Conservation (phyloP, 2,113 vertebrate species). For the Upupa epops region DNA sequence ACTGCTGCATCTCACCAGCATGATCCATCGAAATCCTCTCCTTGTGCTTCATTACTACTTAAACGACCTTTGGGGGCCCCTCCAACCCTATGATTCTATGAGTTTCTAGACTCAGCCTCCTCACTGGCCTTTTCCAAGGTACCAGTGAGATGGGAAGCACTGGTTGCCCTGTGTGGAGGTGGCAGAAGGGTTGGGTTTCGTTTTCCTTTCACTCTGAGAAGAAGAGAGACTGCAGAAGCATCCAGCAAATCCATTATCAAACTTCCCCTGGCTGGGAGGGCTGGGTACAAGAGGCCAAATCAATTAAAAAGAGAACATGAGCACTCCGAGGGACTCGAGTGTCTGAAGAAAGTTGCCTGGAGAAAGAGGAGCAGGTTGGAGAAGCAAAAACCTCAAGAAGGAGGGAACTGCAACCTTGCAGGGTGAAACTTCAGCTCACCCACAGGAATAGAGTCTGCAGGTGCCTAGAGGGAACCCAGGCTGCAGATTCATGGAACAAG, state of each 20-base stretch:
- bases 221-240: background rate
- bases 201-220: background rate
- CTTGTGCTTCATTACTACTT: background rate
- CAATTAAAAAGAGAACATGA: background rate
- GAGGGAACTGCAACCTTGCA: background rate
- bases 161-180: background rate
- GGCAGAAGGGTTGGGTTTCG: background rate
- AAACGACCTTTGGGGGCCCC: too few relatives aligned
- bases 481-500: background rate
- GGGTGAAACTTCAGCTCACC: background rate
- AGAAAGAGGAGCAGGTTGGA: background rate
- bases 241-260: background rate
- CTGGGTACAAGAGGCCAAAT: background rate
- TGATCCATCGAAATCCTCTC: background rate
- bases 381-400: background rate
- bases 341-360: background rate
- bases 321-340: background rate
- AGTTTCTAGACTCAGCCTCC: background rate
- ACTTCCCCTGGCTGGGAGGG: background rate
- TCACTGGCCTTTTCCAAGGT: background rate
- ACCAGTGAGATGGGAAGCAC: accelerated
- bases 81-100: too few relatives aligned
- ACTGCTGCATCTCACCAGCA: background rate
- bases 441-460: background rate
- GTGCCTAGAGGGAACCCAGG: background rate